Conservation (phyloP, 2,797 vertebrate species). For the Cuniculus paca region DNA sequence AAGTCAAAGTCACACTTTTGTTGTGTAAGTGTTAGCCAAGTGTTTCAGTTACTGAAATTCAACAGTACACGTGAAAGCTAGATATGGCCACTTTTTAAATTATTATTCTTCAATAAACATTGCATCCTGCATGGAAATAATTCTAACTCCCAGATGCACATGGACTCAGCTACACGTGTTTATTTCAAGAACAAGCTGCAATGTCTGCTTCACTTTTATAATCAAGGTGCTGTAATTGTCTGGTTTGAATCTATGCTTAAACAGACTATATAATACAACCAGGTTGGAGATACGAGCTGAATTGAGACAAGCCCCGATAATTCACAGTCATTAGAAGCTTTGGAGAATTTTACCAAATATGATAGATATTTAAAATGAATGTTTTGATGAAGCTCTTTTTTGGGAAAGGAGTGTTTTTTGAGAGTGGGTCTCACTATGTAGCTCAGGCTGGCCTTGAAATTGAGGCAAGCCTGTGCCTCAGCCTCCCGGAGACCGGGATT, state of each 20-base stretch:
- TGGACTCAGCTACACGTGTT: not conserved
- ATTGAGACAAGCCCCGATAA: constrained; percentile 13
- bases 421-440: not conserved
- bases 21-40: not conserved
- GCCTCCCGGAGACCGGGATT: too few relatives aligned
- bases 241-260: constrained; percentile 55
- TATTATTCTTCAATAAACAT: constrained; percentile 2
- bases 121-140: not conserved
- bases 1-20: too few relatives aligned
- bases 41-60: constrained; percentile 35
- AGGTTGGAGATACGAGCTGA: not conserved
- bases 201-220: constrained; percentile 49
- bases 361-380: constrained; percentile 33
- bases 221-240: not conserved
- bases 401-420: not conserved
- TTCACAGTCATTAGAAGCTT: not conserved
- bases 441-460: not conserved
- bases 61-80: not conserved
- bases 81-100: not conserved
- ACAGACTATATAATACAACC: not conserved
- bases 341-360: constrained; percentile 47
- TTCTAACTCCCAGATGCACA: not conserved
- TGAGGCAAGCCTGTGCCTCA: not conserved
- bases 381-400: not conserved
- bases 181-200: constrained; percentile 60